Conservation (phyloP, 2,888 invertebrate genomes). For the Brachypalpus laphriformis region DNA sequence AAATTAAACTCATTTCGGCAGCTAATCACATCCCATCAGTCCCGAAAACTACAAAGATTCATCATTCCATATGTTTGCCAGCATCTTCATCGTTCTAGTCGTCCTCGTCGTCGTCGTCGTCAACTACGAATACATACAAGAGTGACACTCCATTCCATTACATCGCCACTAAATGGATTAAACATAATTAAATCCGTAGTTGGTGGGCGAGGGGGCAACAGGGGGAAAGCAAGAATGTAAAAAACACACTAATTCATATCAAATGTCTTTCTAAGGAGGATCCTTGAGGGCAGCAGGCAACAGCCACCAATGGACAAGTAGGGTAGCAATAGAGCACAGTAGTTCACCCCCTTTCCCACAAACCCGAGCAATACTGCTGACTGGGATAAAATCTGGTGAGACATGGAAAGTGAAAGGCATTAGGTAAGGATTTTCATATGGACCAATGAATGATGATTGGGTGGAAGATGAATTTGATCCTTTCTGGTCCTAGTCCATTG, state of each 20-base stretch:
- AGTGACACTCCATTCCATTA: constrained; percentile 58
- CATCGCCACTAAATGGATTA: constrained; percentile 65
- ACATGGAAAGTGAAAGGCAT: constrained; percentile 52
- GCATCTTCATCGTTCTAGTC: constrained; percentile 7
- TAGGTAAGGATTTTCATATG: constrained; percentile 55
- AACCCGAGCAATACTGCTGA: constrained; percentile 33
- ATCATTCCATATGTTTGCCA: constrained; percentile 57
- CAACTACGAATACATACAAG: constrained; percentile 34
- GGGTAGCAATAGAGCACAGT: constrained; percentile 15
- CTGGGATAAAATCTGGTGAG: constrained; percentile 52
- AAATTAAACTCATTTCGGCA: constrained; percentile 67
- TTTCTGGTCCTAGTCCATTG: constrained; percentile 22
- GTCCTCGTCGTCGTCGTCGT: constrained; percentile 3
- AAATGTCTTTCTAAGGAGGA: constrained; percentile 57
- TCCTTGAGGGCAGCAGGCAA: constrained; percentile 43
- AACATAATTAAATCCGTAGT: constrained; percentile 64
- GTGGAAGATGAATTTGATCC: constrained; percentile 44
- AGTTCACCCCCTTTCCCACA: background rate
- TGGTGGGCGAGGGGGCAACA: background rate
- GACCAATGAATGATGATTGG: constrained; percentile 47
- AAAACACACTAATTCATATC: constrained; percentile 65
- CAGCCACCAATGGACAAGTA: constrained; percentile 27
- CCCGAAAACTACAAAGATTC: constrained; percentile 62
- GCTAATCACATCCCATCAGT: constrained; percentile 67
- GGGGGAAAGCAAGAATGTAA: constrained; percentile 33